Evolutionary conservation across 2,797 vertebrate genomes (phyloP).

Genomic region (Emys orbicularis): DNA sequence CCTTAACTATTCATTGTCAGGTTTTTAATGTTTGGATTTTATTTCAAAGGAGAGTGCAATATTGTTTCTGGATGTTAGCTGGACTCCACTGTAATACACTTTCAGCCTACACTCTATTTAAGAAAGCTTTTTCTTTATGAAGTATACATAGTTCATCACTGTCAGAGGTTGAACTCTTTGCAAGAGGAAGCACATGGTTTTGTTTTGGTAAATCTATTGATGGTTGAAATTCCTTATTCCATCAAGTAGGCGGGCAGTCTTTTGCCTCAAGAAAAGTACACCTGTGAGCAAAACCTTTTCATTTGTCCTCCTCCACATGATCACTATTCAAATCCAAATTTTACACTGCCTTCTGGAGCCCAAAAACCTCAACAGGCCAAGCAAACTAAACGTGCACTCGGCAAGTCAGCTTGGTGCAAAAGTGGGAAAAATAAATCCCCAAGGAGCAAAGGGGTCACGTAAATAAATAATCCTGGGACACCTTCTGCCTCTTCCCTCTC

Average conservation of each 20-base stretch:
- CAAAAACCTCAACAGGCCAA: background rate
- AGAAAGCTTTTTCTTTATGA: background rate
- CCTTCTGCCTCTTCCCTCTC: background rate
- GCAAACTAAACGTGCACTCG: background rate
- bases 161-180: background rate
- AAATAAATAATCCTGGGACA: background rate
- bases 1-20: background rate
- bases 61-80: too few species aligned
- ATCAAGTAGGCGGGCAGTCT: background rate
- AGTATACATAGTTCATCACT: background rate
- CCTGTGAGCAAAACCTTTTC: background rate
- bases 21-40: background rate
- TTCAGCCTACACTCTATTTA: background rate
- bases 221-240: background rate
- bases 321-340: background rate
- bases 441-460: background rate
- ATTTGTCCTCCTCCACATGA: background rate
- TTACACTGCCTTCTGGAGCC: background rate
- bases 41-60: background rate
- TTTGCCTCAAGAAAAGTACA: background rate
- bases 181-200: background rate
- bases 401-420: background rate
- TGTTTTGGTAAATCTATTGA: background rate
- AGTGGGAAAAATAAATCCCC: background rate
- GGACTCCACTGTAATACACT: too few species aligned